Base-by-base conservation (phyloP, 2,113 vertebrate genomes). In the Crotophaga sulcirostris region DNA sequence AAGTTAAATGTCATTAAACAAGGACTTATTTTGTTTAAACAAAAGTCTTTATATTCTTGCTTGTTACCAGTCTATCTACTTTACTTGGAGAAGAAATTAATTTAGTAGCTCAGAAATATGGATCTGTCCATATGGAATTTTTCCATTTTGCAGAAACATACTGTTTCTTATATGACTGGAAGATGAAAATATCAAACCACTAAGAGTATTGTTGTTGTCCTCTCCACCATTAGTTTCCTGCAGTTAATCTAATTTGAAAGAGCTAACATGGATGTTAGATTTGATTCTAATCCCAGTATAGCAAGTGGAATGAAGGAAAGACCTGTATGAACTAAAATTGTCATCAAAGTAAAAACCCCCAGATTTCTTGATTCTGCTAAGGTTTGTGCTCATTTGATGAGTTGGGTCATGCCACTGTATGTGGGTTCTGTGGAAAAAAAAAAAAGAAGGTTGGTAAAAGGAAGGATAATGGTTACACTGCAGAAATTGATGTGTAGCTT, bases 401-500 rank as follows among this genome's bases (percentile, higher is more conserved):
- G 7, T 2, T 67, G 33, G 13, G 24, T 66, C 31, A 33, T 16
- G 13, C 24, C 33, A 29, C 34, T 56, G 8, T 28, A 11, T 44
- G 34, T 75, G 29, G 44, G 24, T 56, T 70, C 67, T 73, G 7
- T 79, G 55, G 24, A 4, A 12, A 40, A 16, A 26, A 20, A 34
- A 54, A 93, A 89, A 42, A 62, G 81, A 42, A 62, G 81, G 9
- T 44, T 28, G 18, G 1, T 83, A 58, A 62, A 86, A 67, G 63
- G 25, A 44, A 40, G 83, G 21, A 13, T 40, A 94, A 66, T 31
- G 94, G 87, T 7, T 60, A 73, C 91, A 92, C 97, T 98, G 97
- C 93, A 90, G 91, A 98, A 96, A 91, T 38, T 82, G 88, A 93
- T 94, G 96, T 96, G 97, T 97, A 94, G 74, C 87, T 97, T 93